These are phyloP conservation scores for Myiopsitta monachus DNA, from an alignment of 2,113 vertebrate genomes.

Conservation along the genomic window DNA sequence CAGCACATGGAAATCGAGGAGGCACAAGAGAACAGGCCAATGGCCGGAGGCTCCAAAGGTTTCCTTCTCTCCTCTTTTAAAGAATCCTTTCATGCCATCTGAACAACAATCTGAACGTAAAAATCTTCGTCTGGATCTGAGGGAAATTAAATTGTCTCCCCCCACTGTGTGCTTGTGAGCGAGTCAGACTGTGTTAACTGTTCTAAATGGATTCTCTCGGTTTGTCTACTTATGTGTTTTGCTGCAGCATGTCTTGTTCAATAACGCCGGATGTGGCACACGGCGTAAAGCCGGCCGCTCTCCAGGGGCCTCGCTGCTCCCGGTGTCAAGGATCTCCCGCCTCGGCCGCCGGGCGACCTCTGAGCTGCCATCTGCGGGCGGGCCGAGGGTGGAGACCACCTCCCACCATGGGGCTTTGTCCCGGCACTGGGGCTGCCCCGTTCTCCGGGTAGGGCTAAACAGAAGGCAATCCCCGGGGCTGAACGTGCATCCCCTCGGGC, in stretches of 20 bases:
- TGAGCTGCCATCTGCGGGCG: neutral
- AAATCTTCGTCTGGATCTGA: constrained; percentile 25
- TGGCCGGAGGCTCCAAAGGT: neutral
- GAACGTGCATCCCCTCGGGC: neutral
- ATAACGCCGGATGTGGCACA: constrained; percentile 33
- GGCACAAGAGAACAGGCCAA: neutral
- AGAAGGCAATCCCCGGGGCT: neutral
- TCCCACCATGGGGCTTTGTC: neutral
- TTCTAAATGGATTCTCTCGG: constrained; percentile 54
- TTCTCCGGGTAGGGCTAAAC: neutral
- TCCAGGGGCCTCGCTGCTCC: neutral
- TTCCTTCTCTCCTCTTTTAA: neutral
- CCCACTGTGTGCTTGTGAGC: constrained; percentile 40
- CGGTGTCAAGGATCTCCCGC: neutral
- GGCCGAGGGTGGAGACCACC: neutral
- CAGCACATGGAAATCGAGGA: neutral
- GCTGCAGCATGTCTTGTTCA: constrained; percentile 21
- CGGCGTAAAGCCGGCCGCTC: neutral
- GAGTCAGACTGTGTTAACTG: constrained; percentile 44
- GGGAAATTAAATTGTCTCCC: constrained; percentile 55
- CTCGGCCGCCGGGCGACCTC: neutral
- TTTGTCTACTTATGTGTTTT: constrained; percentile 50
- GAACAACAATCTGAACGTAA: neutral
- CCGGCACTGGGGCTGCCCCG: neutral
- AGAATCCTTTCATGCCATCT: neutral